These are phyloP conservation scores for Sialis fuliginosa DNA, from an alignment of 2,888 invertebrate species.

Conservation along the genomic window DNA sequence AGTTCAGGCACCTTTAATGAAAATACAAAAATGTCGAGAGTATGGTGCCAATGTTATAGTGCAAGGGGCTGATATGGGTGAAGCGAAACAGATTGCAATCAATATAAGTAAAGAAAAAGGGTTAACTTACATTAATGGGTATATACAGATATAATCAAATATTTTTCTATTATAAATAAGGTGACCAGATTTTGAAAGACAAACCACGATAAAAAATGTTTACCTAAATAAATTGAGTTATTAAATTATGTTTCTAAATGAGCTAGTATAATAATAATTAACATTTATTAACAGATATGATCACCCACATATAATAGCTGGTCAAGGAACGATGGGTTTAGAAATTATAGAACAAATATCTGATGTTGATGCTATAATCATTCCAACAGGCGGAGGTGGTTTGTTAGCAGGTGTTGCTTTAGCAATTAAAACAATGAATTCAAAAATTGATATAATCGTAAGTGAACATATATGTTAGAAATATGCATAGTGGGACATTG, in stretches of 20 bases:
- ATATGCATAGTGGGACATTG: too few species aligned
- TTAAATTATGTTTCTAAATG: too few species aligned
- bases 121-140: slow-evolving; percentile 79
- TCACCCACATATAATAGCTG: slow-evolving; percentile 88
- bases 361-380: slow-evolving; percentile 72
- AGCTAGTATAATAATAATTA: neutral
- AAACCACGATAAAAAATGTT: slow-evolving; percentile 13
- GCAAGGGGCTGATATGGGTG: slow-evolving; percentile 65
- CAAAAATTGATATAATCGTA: slow-evolving; percentile 71
- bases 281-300: slow-evolving; percentile 49
- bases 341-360: slow-evolving; percentile 85
- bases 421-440: slow-evolving; percentile 73
- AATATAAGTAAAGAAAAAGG: slow-evolving; percentile 49
- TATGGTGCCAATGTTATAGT: slow-evolving; percentile 74
- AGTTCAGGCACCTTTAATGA: slow-evolving; percentile 86
- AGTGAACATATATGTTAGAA: slow-evolving; percentile 23
- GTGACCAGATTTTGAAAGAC: too few species aligned
- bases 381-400: slow-evolving; percentile 91
- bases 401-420: slow-evolving; percentile 80
- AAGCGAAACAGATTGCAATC: slow-evolving; percentile 68
- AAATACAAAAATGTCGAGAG: slow-evolving; percentile 72
- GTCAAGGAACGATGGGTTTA: slow-evolving; percentile 85
- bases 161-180: too few species aligned
- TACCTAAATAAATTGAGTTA: neutral
- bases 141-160: too few species aligned